A percentile compares a stretch with the other conserved stretches of the same genome.
These are phyloP conservation scores for Pandemis corylana DNA, from an alignment of 2,888 invertebrate species.

Conservation along the genomic window DNA sequence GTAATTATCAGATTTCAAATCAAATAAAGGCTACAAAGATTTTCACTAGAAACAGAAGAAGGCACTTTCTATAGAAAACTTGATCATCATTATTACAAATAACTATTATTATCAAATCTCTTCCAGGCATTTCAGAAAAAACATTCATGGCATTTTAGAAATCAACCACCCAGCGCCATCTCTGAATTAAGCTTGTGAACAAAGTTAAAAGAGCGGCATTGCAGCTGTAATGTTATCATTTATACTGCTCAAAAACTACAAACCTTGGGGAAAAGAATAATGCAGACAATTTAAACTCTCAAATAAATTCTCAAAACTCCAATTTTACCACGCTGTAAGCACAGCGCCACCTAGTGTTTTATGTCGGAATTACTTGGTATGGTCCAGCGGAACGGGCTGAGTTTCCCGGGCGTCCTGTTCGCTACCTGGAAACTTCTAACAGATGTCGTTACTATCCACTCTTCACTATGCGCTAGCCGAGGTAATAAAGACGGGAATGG, in stretches of 20 bases:
- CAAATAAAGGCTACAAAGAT: too few species aligned
- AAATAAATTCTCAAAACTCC: not conserved
- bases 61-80: too few species aligned
- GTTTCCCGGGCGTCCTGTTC: conserved; percentile 40
- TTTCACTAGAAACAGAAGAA: too few species aligned
- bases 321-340: not conserved
- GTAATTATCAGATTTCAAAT: too few species aligned
- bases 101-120: not conserved
- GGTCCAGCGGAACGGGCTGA: conserved; percentile 18
- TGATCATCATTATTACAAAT: too few species aligned
- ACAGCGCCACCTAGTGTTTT: conserved; percentile 55
- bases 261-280: not conserved
- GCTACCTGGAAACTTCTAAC: conserved; percentile 35
- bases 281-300: not conserved
- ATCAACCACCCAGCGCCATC: conserved; percentile 9
- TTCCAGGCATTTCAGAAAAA: not conserved
- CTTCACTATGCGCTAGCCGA: not conserved
- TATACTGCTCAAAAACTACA: not conserved
- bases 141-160: not conserved
- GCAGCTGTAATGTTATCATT: not conserved
- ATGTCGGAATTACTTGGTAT: conserved; percentile 16
- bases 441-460: conserved; percentile 57
- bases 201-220: not conserved
- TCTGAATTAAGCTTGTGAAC: not conserved
- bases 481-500: conserved; percentile 14